These are phyloP conservation scores for Macropis europaea DNA, from an alignment of 2,888 invertebrate genomes.

Conservation along the genomic window DNA sequence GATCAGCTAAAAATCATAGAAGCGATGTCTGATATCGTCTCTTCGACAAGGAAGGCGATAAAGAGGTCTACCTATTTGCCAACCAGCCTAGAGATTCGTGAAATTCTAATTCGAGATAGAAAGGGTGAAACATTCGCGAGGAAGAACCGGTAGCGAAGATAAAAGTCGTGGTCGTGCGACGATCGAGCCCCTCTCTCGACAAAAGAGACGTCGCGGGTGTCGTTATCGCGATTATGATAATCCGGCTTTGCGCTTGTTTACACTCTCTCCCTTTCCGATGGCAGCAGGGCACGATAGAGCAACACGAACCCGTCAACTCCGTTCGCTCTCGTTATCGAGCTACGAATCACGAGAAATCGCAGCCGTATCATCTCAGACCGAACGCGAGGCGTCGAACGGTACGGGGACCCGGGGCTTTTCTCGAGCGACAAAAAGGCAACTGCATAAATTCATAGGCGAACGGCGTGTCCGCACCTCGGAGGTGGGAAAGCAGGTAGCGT, in stretches of 20 bases:
- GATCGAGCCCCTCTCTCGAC: constrained; percentile 38
- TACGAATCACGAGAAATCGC: background rate
- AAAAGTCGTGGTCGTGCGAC: constrained; percentile 8
- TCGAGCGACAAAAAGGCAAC: background rate
- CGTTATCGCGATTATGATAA: constrained; percentile 75
- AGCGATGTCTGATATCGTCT: constrained; percentile 48
- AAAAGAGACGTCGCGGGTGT: constrained; percentile 65
- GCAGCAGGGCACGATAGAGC: background rate
- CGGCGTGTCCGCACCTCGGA: background rate
- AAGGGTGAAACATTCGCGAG: background rate
- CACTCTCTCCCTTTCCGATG: constrained; percentile 49
- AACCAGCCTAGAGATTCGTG: background rate
- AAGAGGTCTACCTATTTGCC: constrained; percentile 24
- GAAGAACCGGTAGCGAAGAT: constrained; percentile 16
- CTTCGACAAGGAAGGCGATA: background rate
- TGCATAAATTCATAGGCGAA: constrained; percentile 14
- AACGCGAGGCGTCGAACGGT: too few relatives aligned
- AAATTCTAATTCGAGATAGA: background rate
- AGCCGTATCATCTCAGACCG: too few relatives aligned
- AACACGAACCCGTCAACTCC: background rate
- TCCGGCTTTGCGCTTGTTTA: constrained; percentile 72
- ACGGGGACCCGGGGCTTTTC: too few relatives aligned
- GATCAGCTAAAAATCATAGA: constrained; percentile 68
- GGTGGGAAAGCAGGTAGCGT: constrained; percentile 63
- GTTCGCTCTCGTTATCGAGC: constrained; percentile 11